These are phyloP conservation scores for Mobula birostris DNA, from an alignment of 2,113 vertebrate species.

Conservation along the genomic window DNA sequence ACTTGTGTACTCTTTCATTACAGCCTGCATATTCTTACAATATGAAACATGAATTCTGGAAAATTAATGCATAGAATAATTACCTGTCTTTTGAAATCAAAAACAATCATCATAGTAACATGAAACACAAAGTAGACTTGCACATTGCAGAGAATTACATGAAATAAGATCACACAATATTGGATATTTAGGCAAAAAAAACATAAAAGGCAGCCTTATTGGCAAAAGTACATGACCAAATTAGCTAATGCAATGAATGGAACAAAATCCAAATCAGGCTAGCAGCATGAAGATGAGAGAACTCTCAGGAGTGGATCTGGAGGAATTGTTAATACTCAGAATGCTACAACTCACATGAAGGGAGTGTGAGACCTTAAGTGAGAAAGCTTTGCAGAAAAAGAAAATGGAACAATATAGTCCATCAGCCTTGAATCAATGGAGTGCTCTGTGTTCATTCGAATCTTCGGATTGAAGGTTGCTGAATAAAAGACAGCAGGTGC, in stretches of 20 bases:
- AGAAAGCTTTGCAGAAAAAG: not conserved
- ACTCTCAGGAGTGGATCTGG: too few relatives aligned
- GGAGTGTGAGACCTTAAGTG: not conserved
- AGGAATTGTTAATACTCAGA: not conserved
- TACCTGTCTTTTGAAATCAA: not conserved
- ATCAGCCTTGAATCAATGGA: not conserved
- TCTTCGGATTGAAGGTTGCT: not conserved
- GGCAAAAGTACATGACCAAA: not conserved
- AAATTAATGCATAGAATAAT: not conserved
- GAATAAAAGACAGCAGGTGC: not conserved
- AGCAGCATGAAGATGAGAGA: not conserved
- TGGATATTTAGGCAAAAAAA: not conserved
- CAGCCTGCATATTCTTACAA: not conserved
- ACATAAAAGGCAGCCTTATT: not conserved
- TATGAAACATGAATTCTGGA: not conserved
- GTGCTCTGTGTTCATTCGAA: not conserved
- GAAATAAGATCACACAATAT: not conserved
- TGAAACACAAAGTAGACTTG: not conserved
- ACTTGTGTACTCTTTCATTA: not conserved
- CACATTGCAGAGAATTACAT: not conserved
- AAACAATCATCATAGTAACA: not conserved
- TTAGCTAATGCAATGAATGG: not conserved
- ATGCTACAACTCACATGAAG: not conserved
- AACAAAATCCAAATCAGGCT: not conserved
- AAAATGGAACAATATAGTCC: not conserved